Base-by-base conservation (phyloP, 1,140 invertebrate genomes). In the Arctopsyche grandis region DNA sequence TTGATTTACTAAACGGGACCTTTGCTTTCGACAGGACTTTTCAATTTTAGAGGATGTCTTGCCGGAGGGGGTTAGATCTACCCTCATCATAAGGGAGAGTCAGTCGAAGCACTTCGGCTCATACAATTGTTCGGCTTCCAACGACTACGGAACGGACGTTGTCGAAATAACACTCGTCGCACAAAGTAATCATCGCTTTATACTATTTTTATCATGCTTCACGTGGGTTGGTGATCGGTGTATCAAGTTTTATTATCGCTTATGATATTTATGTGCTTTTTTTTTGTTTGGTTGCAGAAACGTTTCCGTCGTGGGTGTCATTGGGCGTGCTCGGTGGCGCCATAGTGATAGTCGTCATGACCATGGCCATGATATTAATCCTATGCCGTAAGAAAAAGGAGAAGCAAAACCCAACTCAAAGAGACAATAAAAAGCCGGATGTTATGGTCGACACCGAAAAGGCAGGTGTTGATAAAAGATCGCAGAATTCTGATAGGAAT, bases 81-180 rank as follows among this genome's bases (percentile, higher is more conserved):
- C 94, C 12, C 89, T 98, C 21, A 93, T 96, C 70, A 96, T 98
- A 56, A 89, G 93, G 69, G 93, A 96, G 83, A 94, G 95, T 43
- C 92, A 93, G 83, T 92, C 93, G 21, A 91, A 91, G 77, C 96
- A 98, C 85, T 98, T 97, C 85, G 97, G 97, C n/a, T 89, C 92
- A 81, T 99, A 98, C 89, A 98, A 98, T 88, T 99, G 97, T 86
- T 96, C 96, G 38, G 96, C 97, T 4, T 91, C 92, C 48, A 99
- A 99, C 86, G 92, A 93, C 66, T 98, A 95, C 84, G 97, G 97
- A 22, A 92, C 92, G 44, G 95, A 97, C 84, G 92, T 92, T 0
- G 90, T 94, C 79, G 91, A 95, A 82, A 98, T 99, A 79, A 92
- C 91, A 38, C 89, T 99, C 75, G 92, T 93, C 84, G 93, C 94